Conservation (phyloP, 2,797 vertebrate species). For the Molossus molossus region DNA sequence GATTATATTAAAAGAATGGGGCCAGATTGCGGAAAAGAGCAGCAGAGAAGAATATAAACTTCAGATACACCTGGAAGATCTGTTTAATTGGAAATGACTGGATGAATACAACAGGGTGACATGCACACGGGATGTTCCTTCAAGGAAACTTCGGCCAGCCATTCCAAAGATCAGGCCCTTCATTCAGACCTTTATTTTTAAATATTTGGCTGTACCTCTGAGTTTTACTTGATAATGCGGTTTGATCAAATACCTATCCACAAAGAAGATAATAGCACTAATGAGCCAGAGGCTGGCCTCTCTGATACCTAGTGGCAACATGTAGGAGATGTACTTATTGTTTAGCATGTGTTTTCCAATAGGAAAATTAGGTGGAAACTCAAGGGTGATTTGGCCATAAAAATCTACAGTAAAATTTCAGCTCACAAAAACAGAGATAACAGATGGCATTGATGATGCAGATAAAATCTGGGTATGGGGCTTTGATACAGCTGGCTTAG, state of each 20-base stretch:
- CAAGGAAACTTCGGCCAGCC: too few species aligned
- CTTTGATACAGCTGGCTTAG: conserved; percentile 89
- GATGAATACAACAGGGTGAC: not conserved
- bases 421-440: conserved; percentile 80
- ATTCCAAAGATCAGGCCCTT: too few species aligned
- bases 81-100: not conserved
- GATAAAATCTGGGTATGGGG: conserved; percentile 64
- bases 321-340: conserved; percentile 79
- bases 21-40: not conserved
- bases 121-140: not conserved
- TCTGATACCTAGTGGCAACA: conserved; percentile 87
- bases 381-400: not conserved
- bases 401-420: conserved; percentile 91
- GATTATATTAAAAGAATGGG: not conserved
- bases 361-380: conserved; percentile 88
- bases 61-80: not conserved
- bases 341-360: conserved; percentile 86
- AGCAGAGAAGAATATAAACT: not conserved
- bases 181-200: fast-evolving
- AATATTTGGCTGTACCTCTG: fast-evolving
- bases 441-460: conserved; percentile 75
- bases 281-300: conserved; percentile 83
- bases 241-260: conserved; percentile 75
- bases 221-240: not conserved
- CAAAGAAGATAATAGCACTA: conserved; percentile 87